Conservation (phyloP, 2,888 invertebrate genomes). For the Periphyllus acericola region DNA sequence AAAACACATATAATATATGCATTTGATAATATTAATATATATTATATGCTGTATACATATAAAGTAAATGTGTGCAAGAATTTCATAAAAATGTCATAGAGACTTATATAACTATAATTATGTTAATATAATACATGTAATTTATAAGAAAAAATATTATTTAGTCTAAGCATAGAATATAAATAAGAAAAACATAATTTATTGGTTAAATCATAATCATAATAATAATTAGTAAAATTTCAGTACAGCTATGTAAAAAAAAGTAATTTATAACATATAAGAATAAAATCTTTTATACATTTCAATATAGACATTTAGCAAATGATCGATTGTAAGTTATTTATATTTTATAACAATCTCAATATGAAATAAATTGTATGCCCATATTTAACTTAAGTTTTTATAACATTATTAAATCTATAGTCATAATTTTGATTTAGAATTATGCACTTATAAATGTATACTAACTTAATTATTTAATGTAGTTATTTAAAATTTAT, state of each 20-base stretch:
- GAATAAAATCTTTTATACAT: background rate
- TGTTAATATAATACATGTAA: background rate
- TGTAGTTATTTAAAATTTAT: too few relatives aligned
- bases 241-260: background rate
- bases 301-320: background rate
- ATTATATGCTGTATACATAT: background rate
- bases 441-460: background rate
- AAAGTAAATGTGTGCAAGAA: background rate
- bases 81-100: background rate
- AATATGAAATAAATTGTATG: too few relatives aligned
- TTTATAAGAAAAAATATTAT: too few relatives aligned
- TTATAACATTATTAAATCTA: background rate
- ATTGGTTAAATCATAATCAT: too few relatives aligned
- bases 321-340: too few relatives aligned
- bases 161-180: too few relatives aligned
- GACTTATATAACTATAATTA: background rate
- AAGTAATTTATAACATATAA: conserved; percentile 3
- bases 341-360: too few relatives aligned
- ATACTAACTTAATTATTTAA: background rate
- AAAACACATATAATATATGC: too few relatives aligned
- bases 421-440: background rate
- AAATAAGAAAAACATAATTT: too few relatives aligned
- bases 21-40: too few relatives aligned
- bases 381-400: too few relatives aligned
- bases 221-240: background rate